Conservation (phyloP, 2,113 vertebrate genomes). For the Syngnathus typhle region DNA sequence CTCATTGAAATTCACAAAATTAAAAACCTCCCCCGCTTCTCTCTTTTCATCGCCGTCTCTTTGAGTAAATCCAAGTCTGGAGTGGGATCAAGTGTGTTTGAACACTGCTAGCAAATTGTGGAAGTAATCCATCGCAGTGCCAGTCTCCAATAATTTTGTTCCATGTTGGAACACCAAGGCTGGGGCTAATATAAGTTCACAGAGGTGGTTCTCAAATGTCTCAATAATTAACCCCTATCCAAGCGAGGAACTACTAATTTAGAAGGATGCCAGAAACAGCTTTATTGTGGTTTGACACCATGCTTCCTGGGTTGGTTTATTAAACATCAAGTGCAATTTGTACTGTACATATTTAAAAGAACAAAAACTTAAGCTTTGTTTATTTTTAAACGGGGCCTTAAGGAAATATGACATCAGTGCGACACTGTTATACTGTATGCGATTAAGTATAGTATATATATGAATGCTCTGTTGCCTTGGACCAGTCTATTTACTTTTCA, state of each 20-base stretch:
- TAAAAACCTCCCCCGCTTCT: constrained; percentile 8
- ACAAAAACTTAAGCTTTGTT: constrained; percentile 9
- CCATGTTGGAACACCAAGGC: constrained; percentile 55
- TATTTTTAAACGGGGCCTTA: constrained; percentile 51
- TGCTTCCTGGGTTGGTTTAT: constrained; percentile 19
- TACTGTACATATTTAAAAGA: constrained; percentile 18
- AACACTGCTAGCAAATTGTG: constrained; percentile 19
- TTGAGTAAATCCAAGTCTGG: constrained; percentile 22
- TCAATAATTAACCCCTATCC: background rate
- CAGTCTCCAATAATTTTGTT: constrained; percentile 42
- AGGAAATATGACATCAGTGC: constrained; percentile 27
- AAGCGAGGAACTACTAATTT: background rate
- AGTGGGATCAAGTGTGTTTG: constrained; percentile 34
- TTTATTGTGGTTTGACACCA: background rate
- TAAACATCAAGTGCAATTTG: constrained; percentile 11
- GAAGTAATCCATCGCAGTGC: constrained; percentile 15
- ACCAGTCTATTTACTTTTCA: constrained; percentile 20
- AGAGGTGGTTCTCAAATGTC: constrained; percentile 10
- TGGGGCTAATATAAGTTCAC: constrained; percentile 1
- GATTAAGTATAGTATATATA: background rate
- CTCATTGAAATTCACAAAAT: constrained; percentile 4
- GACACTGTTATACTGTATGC: constrained; percentile 13
- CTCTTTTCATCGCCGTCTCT: constrained; percentile 30
- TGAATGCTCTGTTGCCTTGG: constrained; percentile 23
- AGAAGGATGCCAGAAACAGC: background rate